Evolutionary conservation across 2,888 invertebrate genomes (phyloP).

Genomic region (Tachina lurida): DNA sequence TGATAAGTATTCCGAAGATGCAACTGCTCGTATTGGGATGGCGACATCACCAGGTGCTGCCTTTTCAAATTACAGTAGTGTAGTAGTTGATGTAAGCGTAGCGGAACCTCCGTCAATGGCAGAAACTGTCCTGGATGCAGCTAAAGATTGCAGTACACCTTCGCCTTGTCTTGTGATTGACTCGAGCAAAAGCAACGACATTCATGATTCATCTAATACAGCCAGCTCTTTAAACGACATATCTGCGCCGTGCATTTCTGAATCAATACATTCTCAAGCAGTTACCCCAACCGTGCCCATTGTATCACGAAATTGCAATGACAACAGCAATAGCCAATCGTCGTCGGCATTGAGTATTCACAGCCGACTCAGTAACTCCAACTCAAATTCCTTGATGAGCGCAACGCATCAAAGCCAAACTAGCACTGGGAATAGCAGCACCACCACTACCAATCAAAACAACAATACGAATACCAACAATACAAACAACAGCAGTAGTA

Average conservation of each 20-base stretch:
- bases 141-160: slow-evolving; percentile 78
- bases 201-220: slow-evolving; percentile 76
- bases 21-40: slow-evolving; percentile 54
- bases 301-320: slow-evolving; percentile 65
- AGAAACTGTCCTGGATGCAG: slow-evolving; percentile 65
- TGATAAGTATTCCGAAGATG: slow-evolving; percentile 61
- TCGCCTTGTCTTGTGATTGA: slow-evolving; percentile 79
- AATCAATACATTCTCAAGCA: slow-evolving; percentile 51
- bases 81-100: slow-evolving; percentile 10
- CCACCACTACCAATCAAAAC: slow-evolving; percentile 64
- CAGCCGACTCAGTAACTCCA: slow-evolving; percentile 75
- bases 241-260: slow-evolving; percentile 55
- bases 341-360: slow-evolving; percentile 75
- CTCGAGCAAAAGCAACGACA: slow-evolving; percentile 78
- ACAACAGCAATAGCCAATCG: slow-evolving; percentile 75
- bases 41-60: slow-evolving; percentile 49
- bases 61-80: slow-evolving; percentile 47
- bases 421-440: slow-evolving; percentile 72
- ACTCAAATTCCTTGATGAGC: slow-evolving; percentile 64
- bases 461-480: slow-evolving; percentile 60
- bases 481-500: slow-evolving; percentile 72
- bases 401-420: slow-evolving; percentile 70
- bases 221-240: slow-evolving; percentile 77
- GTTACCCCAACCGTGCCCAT: slow-evolving; percentile 47
- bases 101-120: slow-evolving; percentile 47